A percentile compares a stretch with the other conserved stretches of the same genome.
Evolutionary conservation across 1,140 invertebrate species (phyloP).

Genomic region (Drosophila lowei): DNA sequence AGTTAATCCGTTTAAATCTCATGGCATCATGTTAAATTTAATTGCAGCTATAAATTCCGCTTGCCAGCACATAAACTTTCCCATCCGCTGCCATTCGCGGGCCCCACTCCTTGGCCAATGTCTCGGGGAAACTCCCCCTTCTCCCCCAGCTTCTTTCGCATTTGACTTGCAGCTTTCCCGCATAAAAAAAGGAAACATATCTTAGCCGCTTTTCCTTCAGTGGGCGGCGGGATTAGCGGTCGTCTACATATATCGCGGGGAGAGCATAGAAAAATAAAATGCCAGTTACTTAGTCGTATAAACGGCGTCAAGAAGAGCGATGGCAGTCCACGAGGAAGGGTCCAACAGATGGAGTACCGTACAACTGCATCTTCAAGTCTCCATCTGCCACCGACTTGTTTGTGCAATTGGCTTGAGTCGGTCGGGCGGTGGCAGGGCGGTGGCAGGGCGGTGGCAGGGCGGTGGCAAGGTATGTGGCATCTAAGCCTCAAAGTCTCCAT

Average conservation of each 20-base stretch:
- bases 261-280: constrained; percentile 66
- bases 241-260: constrained; percentile 62
- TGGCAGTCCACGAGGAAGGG: constrained; percentile 1
- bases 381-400: constrained; percentile 28
- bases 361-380: not conserved
- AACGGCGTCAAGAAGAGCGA: constrained; percentile 47
- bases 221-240: constrained; percentile 53
- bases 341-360: not conserved
- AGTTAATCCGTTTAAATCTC: constrained; percentile 77
- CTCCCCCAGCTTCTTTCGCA: constrained; percentile 25
- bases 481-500: constrained; percentile 37
- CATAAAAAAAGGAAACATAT: constrained; percentile 56
- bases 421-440: not conserved
- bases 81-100: constrained; percentile 45
- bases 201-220: constrained; percentile 64
- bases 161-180: constrained; percentile 70
- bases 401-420: constrained; percentile 22
- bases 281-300: constrained; percentile 73
- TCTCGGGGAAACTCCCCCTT: constrained; percentile 23
- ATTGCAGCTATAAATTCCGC: constrained; percentile 76
- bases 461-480: constrained; percentile 7
- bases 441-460: not conserved
- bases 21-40: constrained; percentile 78
- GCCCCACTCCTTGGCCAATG: not conserved
- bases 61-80: constrained; percentile 65